These are phyloP conservation scores for Spodoptera litura DNA, from an alignment of 1,140 invertebrate genomes.

Conservation along the genomic window DNA sequence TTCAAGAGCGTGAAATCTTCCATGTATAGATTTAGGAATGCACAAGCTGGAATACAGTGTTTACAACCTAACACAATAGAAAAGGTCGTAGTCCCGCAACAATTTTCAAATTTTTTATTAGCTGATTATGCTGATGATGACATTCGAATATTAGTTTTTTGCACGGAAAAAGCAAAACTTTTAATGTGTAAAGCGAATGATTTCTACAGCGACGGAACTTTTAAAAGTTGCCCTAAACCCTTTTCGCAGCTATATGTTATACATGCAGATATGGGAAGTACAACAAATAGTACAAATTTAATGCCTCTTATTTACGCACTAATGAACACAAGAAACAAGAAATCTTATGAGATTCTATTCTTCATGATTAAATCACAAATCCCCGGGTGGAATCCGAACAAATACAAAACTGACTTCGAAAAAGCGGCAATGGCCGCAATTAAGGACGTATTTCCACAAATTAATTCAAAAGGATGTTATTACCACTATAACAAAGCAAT, in stretches of 20 bases:
- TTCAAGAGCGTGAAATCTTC: conserved; percentile 20
- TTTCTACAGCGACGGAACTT: conserved; percentile 20
- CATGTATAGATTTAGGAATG: conserved; percentile 21
- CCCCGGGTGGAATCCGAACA: not conserved
- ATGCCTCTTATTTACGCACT: conserved; percentile 15
- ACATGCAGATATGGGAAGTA: conserved; percentile 23
- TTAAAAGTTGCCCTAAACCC: conserved; percentile 18
- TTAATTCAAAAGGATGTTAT: conserved; percentile 1
- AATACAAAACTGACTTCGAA: not conserved
- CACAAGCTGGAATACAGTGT: conserved; percentile 17
- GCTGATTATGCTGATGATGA: conserved; percentile 22
- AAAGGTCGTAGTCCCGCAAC: conserved; percentile 9
- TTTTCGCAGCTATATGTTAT: conserved; percentile 26
- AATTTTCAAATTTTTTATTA: conserved; percentile 18
- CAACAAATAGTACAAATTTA: conserved; percentile 19
- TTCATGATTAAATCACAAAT: not conserved
- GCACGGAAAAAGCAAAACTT: conserved; percentile 20
- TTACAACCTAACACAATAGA: not conserved
- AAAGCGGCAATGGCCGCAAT: not conserved
- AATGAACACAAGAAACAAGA: not conserved
- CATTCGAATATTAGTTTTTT: conserved; percentile 8
- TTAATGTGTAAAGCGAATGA: conserved; percentile 16
- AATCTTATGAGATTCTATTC: not conserved
- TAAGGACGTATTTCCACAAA: not conserved
- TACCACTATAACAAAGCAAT: conserved; percentile 13